Base-by-base conservation (phyloP, 30 jellyfish, hydroid and myxozoan species). In the Pseudorhiza aurosa region DNA sequence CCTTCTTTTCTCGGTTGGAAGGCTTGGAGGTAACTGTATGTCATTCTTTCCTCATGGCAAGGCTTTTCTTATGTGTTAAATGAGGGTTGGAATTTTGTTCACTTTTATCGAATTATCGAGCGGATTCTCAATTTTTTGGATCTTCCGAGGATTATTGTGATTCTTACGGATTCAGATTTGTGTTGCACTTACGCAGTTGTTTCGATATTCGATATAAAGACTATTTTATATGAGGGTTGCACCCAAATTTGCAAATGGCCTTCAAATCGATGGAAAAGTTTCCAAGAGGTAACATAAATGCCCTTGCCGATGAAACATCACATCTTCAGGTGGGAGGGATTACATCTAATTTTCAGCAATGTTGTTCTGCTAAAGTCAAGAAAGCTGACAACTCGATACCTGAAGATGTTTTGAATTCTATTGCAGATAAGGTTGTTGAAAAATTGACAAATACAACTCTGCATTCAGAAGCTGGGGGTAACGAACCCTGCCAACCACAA, bases 341-440 rank as follows among this genome's bases (percentile, higher is more conserved):
- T 12, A 44, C 28, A 47, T 70, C 72, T n/a, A 70, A 24, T 0
- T 40, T 21, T 37, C 53, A 76, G 44, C 31, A 55, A 57, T 18
- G 81, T 28, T n/a, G 42, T 40, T 76, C 81, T 0, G 69, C 30
- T 58, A 57, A 33, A 56, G 88, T 3, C 80, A 58, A 56, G 56
- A 76, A 31, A 43, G 56, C 50, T 40, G 17, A 17, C 88, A 1
- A 8, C 58, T 14, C 77, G 53, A 74, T 51, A 58, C 80, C 88
- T 30, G 68, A 49, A 26, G 51, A 75, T 26, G 47, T 36, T 58
- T 7, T 75, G 28, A 29, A 75, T 58, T 32, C 79, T 15, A 56
- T 75, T 25, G 88, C 88, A 0, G 88, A 75, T 8, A 75, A 75
- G 27, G 88, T 75, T 45, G 88, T 75, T 56, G 88, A 75, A 32